phyloP scores from a whole-genome alignment of 2,113 vertebrate genomes.

The Zingel zingel region DNA sequence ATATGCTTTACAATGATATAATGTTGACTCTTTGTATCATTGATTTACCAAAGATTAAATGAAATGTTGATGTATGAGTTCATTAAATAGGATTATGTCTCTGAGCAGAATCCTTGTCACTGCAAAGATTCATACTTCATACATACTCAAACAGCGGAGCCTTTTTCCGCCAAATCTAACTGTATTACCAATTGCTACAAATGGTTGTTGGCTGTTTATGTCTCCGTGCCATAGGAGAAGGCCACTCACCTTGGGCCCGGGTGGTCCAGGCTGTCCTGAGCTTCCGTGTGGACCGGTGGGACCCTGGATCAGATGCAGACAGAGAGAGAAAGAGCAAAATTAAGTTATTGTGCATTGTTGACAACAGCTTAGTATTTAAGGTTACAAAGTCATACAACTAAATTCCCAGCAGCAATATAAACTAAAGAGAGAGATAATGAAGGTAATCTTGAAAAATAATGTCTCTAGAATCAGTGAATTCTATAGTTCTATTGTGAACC shows the following conservation, averaged over 20 bases:
- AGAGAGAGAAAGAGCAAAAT: constrained; percentile 8
- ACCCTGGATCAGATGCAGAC: constrained; percentile 84
- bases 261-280: constrained; percentile 91
- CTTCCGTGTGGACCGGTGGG: constrained; percentile 92
- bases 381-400: not conserved
- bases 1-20: not conserved
- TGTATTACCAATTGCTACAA: not conserved
- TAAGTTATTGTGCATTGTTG: not conserved
- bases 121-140: not conserved
- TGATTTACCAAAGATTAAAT: not conserved
- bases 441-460: not conserved
- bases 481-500: not conserved
- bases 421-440: not conserved
- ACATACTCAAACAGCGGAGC: not conserved
- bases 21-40: not conserved
- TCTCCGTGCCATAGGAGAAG: not conserved
- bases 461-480: not conserved
- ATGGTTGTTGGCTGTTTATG: not conserved
- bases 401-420: not conserved
- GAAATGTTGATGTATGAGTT: not conserved
- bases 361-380: constrained; percentile 12
- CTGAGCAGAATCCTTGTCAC: not conserved
- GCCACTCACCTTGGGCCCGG: constrained; percentile 92
- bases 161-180: not conserved
- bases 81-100: not conserved